Percentiles rank a stretch among this genome's conserved stretches.
These are phyloP conservation scores for Galerucella nymphaeae DNA, from an alignment of 2,888 invertebrate species.

Conservation along the genomic window DNA sequence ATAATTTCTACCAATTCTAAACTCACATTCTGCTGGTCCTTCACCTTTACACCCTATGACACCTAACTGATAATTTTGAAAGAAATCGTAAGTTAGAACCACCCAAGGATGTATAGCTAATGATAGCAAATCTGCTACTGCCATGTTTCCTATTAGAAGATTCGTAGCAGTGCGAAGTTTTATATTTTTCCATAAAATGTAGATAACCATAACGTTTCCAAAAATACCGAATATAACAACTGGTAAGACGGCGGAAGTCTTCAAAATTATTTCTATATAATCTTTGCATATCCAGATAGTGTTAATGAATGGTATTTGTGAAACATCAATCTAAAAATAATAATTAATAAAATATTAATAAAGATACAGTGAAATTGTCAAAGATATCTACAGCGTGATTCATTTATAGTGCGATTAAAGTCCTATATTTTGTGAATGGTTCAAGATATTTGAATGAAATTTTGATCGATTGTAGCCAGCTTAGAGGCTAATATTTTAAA, in stretches of 20 bases:
- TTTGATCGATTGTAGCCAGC: no score
- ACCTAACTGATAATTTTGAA: conserved; percentile 81
- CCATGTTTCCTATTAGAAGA: conserved; percentile 80
- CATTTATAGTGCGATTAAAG: no score
- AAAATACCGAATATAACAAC: conserved; percentile 74
- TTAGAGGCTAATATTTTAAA: no score
- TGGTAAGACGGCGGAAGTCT: conserved; percentile 70
- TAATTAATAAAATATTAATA: background rate
- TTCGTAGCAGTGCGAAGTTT: conserved; percentile 78
- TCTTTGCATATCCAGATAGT: conserved; percentile 75
- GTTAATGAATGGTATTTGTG: conserved; percentile 68
- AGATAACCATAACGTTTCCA: conserved; percentile 74
- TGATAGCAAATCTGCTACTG: conserved; percentile 75
- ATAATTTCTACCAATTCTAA: no score
- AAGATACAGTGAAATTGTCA: background rate
- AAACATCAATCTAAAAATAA: conserved; percentile 54
- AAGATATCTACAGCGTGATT: no score
- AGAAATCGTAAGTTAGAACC: conserved; percentile 77
- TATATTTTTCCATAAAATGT: conserved; percentile 72
- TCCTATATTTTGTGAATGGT: no score
- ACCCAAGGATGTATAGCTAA: conserved; percentile 80
- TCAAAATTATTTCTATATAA: conserved; percentile 70
- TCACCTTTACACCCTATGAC: conserved; percentile 81
- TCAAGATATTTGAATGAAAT: no score
- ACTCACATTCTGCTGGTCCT: conserved; percentile 79